Conservation (phyloP, 2,113 vertebrate species). For the Catharus minimus region DNA sequence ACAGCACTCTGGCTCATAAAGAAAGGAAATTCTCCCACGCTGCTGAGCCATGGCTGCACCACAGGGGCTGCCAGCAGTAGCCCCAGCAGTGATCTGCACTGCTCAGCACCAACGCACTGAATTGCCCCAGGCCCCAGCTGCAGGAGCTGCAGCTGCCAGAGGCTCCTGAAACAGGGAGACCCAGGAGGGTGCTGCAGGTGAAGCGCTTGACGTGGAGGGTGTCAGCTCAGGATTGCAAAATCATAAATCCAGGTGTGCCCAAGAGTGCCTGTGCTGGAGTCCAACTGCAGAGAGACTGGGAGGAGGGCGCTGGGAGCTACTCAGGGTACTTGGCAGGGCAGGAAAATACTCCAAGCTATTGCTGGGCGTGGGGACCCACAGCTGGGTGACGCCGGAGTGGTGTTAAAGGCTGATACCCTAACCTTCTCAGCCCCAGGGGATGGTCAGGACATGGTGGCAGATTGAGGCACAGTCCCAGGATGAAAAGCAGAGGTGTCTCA, state of each 20-base stretch:
- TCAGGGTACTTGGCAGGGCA: neutral
- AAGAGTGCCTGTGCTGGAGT: accelerated
- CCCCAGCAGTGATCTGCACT: neutral
- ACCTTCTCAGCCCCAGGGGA: neutral
- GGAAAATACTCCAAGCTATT: neutral
- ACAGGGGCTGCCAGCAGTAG: accelerated
- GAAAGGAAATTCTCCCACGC: neutral
- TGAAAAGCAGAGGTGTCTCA: neutral
- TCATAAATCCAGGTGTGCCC: neutral
- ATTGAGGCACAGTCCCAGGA: neutral
- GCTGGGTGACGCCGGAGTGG: neutral
- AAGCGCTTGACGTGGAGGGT: accelerated
- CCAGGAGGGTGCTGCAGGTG: neutral
- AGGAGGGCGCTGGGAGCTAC: accelerated
- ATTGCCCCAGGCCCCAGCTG: neutral
- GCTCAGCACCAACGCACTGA: accelerated
- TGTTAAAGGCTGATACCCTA: neutral
- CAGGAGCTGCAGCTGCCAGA: neutral
- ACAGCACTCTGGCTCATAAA: neutral
- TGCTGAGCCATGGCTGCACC: neutral
- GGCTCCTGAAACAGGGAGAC: neutral
- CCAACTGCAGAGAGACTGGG: accelerated
- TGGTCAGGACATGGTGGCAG: accelerated
- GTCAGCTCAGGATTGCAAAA: neutral
- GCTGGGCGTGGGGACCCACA: neutral